These are phyloP conservation scores for Baronia brevicornis DNA, from an alignment of 2,888 invertebrate species.

Conservation along the genomic window DNA sequence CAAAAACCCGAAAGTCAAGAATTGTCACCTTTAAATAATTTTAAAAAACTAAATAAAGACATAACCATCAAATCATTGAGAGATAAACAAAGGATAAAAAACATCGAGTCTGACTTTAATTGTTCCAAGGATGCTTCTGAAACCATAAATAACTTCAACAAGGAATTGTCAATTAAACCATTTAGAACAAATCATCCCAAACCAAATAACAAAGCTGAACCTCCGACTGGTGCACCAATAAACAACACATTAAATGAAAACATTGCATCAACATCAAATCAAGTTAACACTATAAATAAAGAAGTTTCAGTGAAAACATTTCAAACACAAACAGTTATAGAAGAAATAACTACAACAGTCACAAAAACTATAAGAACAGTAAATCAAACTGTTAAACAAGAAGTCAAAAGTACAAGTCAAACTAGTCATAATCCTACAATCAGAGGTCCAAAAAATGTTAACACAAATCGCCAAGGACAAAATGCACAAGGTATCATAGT, in stretches of 20 bases:
- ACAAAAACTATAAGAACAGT: conserved; percentile 67
- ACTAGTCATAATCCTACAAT: conserved; percentile 24
- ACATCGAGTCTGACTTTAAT: conserved; percentile 11
- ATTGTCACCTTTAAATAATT: conserved; percentile 30
- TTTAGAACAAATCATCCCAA: conserved; percentile 27
- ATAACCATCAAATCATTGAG: conserved; percentile 33
- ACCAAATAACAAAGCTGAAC: conserved; percentile 18
- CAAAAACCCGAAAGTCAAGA: conserved; percentile 19
- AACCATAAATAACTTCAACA: conserved; percentile 21
- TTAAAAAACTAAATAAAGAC: conserved; percentile 44
- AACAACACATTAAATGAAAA: conserved; percentile 35
- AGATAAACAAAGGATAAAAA: conserved; percentile 22
- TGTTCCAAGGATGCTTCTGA: conserved; percentile 18
- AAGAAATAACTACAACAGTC: conserved; percentile 68
- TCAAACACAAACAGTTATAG: conserved; percentile 60
- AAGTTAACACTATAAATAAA: conserved; percentile 52
- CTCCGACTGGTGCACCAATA: conserved; percentile 19
- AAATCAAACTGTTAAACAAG: conserved; percentile 55
- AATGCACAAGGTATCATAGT: conserved; percentile 42
- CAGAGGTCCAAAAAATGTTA: conserved; percentile 34
- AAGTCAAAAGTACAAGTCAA: conserved; percentile 39
- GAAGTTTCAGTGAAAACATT: conserved; percentile 60
- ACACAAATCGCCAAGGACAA: conserved; percentile 28
- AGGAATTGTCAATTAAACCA: conserved; percentile 34
- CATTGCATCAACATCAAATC: conserved; percentile 32